Conservation (phyloP, 2,888 invertebrate genomes). For the Nasonia oneida region DNA sequence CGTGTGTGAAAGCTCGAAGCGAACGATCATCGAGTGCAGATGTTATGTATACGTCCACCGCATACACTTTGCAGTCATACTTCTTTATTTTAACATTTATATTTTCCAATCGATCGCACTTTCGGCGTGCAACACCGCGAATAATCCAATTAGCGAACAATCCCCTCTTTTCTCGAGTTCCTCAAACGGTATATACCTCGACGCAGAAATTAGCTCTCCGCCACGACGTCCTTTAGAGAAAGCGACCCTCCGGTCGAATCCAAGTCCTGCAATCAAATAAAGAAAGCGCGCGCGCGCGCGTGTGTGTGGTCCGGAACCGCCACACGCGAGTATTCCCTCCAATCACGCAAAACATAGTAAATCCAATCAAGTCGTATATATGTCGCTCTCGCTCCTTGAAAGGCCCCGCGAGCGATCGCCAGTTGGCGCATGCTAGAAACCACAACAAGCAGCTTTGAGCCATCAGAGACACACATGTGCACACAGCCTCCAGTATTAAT, state of each 20-base stretch:
- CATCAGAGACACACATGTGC: neutral
- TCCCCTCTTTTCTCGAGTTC: neutral
- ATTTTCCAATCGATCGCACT: neutral
- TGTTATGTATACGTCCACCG: neutral
- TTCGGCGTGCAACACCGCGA: neutral
- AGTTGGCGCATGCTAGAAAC: neutral
- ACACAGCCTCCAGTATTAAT: slow-evolving; percentile 1
- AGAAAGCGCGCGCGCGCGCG: too few species aligned
- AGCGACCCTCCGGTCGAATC: neutral
- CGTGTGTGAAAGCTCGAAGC: slow-evolving; percentile 7
- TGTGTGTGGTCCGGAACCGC: too few species aligned
- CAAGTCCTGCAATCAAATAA: neutral
- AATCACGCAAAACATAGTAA: neutral
- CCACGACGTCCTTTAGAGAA: neutral
- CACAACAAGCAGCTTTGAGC: neutral
- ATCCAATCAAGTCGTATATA: neutral
- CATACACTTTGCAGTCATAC: neutral
- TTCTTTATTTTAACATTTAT: neutral
- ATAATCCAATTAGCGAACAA: neutral
- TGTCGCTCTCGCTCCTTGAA: neutral
- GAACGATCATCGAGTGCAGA: slow-evolving; percentile 32
- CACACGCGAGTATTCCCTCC: neutral
- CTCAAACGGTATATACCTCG: neutral
- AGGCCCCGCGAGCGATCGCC: neutral
- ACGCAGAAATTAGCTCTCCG: neutral